Evolutionary conservation across 2,797 vertebrate species (phyloP).

Genomic region (Amazona ochrocephala): DNA sequence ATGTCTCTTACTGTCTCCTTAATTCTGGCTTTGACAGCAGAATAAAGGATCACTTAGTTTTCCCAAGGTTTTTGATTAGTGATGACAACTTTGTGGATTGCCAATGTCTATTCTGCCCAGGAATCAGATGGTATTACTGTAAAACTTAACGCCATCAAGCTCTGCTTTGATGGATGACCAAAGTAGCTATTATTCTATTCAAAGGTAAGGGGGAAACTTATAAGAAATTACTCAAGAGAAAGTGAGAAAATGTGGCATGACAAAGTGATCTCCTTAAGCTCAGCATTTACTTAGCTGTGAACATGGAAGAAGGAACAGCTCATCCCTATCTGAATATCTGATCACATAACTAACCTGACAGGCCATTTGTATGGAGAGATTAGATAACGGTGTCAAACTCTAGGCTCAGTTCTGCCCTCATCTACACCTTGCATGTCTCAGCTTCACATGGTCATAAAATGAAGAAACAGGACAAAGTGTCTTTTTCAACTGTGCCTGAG

Average conservation of each 20-base stretch:
- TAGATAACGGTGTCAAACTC: not conserved
- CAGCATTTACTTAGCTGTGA: constrained; percentile 2
- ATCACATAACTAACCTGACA: constrained; percentile 20
- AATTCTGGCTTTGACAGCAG: not conserved
- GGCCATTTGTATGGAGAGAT: not conserved
- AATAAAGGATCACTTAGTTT: not conserved
- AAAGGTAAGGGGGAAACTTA: constrained; percentile 24
- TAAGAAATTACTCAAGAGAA: constrained; percentile 15
- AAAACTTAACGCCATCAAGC: constrained; percentile 20
- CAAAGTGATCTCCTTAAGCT: constrained; percentile 51
- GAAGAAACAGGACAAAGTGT: fast-evolving
- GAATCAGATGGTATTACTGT: constrained; percentile 28
- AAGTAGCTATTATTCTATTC: constrained; percentile 3
- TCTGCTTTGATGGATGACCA: constrained; percentile 48
- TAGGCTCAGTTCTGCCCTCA: not conserved
- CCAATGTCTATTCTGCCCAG: not conserved
- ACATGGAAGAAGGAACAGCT: not conserved
- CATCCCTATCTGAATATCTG: constrained; percentile 25
- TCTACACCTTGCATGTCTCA: not conserved
- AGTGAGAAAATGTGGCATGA: not conserved
- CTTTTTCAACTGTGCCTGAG: fast-evolving
- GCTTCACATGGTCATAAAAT: fast-evolving
- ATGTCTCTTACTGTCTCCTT: not conserved
- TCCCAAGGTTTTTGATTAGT: constrained; percentile 9
- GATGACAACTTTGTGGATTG: constrained; percentile 22